Evolutionary conservation across 2,797 vertebrate species (phyloP), one percentile per base, ranked within the genome.

Genomic region (Todus mexicanus): DNA sequence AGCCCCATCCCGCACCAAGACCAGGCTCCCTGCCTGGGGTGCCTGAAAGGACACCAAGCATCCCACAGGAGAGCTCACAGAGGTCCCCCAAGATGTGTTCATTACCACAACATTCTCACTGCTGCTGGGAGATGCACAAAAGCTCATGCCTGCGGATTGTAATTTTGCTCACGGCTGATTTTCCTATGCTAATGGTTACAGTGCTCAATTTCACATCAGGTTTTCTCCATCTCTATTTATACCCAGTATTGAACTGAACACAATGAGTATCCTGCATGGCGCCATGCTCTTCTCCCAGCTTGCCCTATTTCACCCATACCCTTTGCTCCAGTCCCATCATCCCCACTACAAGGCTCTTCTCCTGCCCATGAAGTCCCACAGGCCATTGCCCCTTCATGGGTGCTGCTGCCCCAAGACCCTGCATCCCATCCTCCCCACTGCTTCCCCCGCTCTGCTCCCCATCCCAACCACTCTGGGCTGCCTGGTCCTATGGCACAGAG

Each of bases 91-190:
- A 48, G 60, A 77, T 42, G 40, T 53, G 26, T 72, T 88, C 77
- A 63, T 74, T 89, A 72, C 72, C 59, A 86, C 48, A 61, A 68
- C 6, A 6, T 73, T 92, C 43, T 81, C 4, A 3, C 56, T 93
- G 81, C 59, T 92, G 31, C 84, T 81, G 73, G 35, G 76, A 86
- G 76, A 92, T 33, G 68, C 61, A 83, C 61, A 92, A 79, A 91
- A 87, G 61, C 76, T 93, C 3, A 1, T 72, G 61, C 78, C 53
- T 85, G 48, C 3, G 2, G 76, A 84, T 18, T 77, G 51, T 68
- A 75, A 84, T 93, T 92, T 93, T 93, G 78, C 26, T 90, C 84
- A 69, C 73, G 71, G 76, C 70, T 92, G 86, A 88, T 95, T 96
- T 95, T 94, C 89, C n/a, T 92, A 19, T 43, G 78, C 81, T 86